A percentile compares a stretch with the other conserved stretches of the same genome.
Evolutionary conservation across 1,140 invertebrate species (phyloP).

Genomic region (Bicyclus anynana): DNA sequence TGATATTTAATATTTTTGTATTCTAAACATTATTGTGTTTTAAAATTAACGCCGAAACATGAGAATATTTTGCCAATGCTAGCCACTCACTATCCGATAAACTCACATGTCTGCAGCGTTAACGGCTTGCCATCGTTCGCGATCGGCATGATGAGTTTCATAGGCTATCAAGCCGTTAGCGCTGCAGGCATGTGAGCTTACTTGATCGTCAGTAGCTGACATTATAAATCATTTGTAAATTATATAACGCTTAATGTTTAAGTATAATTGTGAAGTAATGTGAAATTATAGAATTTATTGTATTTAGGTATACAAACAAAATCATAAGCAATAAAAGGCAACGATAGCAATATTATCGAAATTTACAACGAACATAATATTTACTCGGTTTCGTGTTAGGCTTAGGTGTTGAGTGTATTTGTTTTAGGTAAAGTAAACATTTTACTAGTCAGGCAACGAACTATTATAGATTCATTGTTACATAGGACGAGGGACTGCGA

Average conservation of each 20-base stretch:
- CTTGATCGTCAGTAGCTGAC: too few species aligned
- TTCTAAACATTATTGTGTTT: not conserved
- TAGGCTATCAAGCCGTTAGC: too few species aligned
- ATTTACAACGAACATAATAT: slow-evolving; percentile 51
- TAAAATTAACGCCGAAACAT: not conserved
- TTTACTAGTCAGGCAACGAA: not conserved
- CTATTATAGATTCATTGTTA: not conserved
- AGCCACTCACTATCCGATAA: too few species aligned
- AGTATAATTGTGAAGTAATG: not conserved
- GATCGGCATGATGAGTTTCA: too few species aligned
- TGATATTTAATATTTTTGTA: not conserved
- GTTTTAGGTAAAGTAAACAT: not conserved
- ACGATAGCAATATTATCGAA: slow-evolving; percentile 56
- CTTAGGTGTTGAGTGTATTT: slow-evolving; percentile 3
- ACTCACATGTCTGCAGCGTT: too few species aligned
- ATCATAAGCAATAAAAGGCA: slow-evolving; percentile 35
- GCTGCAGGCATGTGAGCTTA: too few species aligned
- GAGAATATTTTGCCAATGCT: not conserved
- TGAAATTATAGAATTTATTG: slow-evolving; percentile 2
- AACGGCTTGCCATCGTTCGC: too few species aligned
- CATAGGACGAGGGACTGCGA: too few species aligned
- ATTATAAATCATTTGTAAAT: not conserved
- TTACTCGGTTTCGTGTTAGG: slow-evolving; percentile 26
- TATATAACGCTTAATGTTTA: slow-evolving; percentile 1
- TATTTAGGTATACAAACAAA: slow-evolving; percentile 1